Conservation (phyloP, 2,888 invertebrate genomes). For the Eupeodes luniger region DNA sequence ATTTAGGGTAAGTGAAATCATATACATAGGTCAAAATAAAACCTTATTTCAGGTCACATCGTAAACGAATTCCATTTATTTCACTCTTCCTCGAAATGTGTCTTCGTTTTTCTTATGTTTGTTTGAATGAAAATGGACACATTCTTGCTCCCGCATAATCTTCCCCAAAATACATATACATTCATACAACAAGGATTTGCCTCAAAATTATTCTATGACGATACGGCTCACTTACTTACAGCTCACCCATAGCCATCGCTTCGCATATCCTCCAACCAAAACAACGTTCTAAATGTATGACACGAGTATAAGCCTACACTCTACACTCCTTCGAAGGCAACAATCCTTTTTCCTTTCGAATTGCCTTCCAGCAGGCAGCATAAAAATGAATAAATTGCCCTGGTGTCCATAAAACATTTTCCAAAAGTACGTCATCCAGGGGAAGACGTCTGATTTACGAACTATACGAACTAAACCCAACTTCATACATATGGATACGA, state of each 20-base stretch:
- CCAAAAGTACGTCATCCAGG: constrained; percentile 64
- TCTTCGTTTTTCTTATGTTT: neutral
- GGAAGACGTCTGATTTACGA: constrained; percentile 42
- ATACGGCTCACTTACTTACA: constrained; percentile 40
- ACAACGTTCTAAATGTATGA: too few species aligned
- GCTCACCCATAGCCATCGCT: constrained; percentile 7
- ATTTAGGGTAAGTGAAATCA: constrained; percentile 7
- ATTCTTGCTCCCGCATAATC: constrained; percentile 31
- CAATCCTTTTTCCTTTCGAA: constrained; percentile 64
- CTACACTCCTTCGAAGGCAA: constrained; percentile 32
- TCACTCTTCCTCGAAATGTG: constrained; percentile 2
- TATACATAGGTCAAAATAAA: constrained; percentile 16
- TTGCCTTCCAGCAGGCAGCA: constrained; percentile 47
- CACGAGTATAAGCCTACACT: neutral
- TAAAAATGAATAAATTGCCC: constrained; percentile 69
- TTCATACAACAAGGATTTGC: constrained; percentile 19
- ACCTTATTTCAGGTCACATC: constrained; percentile 32
- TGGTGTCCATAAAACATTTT: constrained; percentile 70
- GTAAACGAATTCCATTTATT: constrained; percentile 38
- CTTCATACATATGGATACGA: constrained; percentile 38
- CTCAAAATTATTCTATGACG: constrained; percentile 17
- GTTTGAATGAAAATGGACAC: constrained; percentile 17
- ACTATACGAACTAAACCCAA: constrained; percentile 17
- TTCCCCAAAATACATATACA: neutral
- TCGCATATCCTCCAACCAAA: too few species aligned